Evolutionary conservation across 2,888 invertebrate genomes (phyloP), one percentile per base, ranked within the genome.

Genomic region (Tetranychus truncatus): DNA sequence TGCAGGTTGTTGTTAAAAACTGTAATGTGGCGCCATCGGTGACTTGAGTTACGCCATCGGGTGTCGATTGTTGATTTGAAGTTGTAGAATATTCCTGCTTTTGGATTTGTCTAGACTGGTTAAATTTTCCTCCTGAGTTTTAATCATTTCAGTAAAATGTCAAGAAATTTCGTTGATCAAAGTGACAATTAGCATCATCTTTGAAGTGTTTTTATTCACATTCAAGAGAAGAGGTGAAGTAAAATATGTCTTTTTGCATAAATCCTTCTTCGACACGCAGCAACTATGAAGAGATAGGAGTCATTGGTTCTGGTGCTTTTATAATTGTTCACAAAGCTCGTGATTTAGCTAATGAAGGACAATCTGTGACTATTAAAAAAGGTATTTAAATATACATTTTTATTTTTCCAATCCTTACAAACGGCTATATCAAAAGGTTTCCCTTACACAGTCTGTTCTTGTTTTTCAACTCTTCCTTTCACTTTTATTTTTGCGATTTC

Each of bases 311-410:
- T 88, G 96, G 96, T 71, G 95, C 96, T 0, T 96, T 95, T 80
- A 96, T 95, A 18, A 94, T 92, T 1, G 96, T 96, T 2, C 96
- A 92, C 84, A 91, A 91, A 83, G 96, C 93, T 0, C 85, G 89
- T 75, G 92, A 95, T 82, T 85, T 88, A 21, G 87, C 87, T 79
- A 90, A 89, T 78, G 88, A 89, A 5, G 89, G 89, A 0, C 87
- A 89, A 78, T 88, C 91, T 71, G 95, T 96, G 15, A 97, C 97
- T 0, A 86, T 97, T 83, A 97, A 97, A 84, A n/a, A 92, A 92
- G 80, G 77, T 97, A 1, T 55, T 55, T 55, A 55, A 11, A 11
- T 15, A 11, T 55, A 11, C 55, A 55, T 11, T 55, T 46, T 9
- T 55, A 55, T 15, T 55, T 55, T 15, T 1, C 15, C 55, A 55